Base-by-base conservation (phyloP, 2,113 vertebrate genomes). In the Romanogobio albipinnatus region DNA sequence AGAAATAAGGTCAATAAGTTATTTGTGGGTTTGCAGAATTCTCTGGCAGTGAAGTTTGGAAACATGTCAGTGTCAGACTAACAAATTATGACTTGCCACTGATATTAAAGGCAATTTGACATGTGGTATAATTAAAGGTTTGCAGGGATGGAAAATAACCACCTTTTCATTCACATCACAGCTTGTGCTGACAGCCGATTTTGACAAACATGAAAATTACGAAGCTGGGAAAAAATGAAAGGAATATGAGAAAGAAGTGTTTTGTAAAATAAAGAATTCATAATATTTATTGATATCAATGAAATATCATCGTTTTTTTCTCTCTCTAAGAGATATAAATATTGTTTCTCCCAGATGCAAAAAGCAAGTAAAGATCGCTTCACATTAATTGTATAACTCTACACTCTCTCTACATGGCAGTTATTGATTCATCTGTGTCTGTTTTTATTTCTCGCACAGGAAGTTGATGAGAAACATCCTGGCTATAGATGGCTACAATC, bases 81-180 rank as follows among this genome's bases (percentile, higher is more conserved):
- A 33, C 14, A 51, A 68, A 66, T 81, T 47, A 81, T 66, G 45
- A 66, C 61, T 66, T 81, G 78, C 10, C n/a, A 47, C 58, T 43
- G 56, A 61, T 19, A 64, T 29, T 49, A 61, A 19, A 14, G 43
- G 4, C 15, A 64, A 29, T 62, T 49, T 81, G 78, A 51, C 78
- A 29, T 64, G 43, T 1, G 6, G 33, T 53, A 51, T 68, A 51
- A 81, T 81, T 36, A 81, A 49, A 53, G 45, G 24, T 51, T 66
- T 19, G 43, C 61, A 81, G 61, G 61, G 61, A 47, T n/a, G 3
- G 61, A 51, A 66, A 81, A 81, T 68, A 51, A 68, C 15, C 78
- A 66, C 43, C 61, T 81, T 49, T 68, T 81, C 61, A 51, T 81
- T 81, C 45, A 51, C 8, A 81, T 81, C 78, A 53, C 61, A 81